Conservation (phyloP, 2,888 invertebrate genomes). For the Drosophila maculinotata region DNA sequence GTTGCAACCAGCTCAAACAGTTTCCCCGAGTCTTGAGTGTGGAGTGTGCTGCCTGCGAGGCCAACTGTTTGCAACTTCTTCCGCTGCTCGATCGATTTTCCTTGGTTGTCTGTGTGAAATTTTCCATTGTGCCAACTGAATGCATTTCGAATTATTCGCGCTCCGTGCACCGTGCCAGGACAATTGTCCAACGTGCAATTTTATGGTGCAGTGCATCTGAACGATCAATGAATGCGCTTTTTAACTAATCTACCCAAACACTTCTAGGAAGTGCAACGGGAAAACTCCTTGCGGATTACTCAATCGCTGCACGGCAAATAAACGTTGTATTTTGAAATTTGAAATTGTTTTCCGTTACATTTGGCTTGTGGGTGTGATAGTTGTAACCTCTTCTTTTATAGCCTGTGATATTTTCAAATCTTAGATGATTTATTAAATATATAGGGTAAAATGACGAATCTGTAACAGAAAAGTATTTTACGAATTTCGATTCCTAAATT, state of each 20-base stretch:
- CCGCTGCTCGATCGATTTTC: slow-evolving; percentile 31
- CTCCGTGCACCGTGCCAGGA: no score
- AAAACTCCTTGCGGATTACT: slow-evolving; percentile 49
- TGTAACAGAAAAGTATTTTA: no score
- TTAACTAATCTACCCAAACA: slow-evolving; percentile 24
- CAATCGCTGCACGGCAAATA: slow-evolving; percentile 53
- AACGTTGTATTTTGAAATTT: not conserved
- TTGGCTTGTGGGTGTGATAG: not conserved
- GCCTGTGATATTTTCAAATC: no score
- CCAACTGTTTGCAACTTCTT: slow-evolving; percentile 44
- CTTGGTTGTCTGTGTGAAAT: slow-evolving; percentile 42
- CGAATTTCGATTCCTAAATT: no score
- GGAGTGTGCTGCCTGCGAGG: slow-evolving; percentile 41
- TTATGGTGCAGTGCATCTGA: slow-evolving; percentile 20
- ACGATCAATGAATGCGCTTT: slow-evolving; percentile 69
- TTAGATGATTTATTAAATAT: no score
- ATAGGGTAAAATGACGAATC: no score
- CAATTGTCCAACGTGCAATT: slow-evolving; percentile 27
- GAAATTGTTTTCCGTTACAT: slow-evolving; percentile 13
- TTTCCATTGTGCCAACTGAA: slow-evolving; percentile 64
- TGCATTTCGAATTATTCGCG: slow-evolving; percentile 65
- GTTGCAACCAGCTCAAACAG: no score
- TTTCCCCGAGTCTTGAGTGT: slow-evolving; percentile 48
- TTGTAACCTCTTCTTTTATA: no score
- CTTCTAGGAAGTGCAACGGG: slow-evolving; percentile 17